Evolutionary conservation across 2,888 invertebrate species (phyloP).

Genomic region (Falcaria lacertinaria): DNA sequence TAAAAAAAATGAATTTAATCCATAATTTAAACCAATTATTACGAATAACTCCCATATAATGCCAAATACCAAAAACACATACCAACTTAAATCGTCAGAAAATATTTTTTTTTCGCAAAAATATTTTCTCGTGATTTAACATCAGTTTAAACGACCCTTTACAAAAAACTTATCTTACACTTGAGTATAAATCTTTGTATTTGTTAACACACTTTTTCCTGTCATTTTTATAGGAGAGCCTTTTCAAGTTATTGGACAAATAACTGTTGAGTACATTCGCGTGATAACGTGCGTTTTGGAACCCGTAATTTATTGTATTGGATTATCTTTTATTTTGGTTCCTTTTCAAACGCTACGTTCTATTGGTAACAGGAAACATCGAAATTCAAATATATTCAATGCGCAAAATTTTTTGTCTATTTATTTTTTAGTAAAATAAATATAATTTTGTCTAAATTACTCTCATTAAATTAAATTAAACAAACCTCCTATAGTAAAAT

Average conservation of each 20-base stretch:
- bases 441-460: too few relatives aligned
- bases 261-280: conserved; percentile 40
- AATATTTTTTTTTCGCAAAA: too few relatives aligned
- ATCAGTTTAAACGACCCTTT: not conserved
- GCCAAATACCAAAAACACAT: too few relatives aligned
- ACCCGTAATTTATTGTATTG: conserved; percentile 52
- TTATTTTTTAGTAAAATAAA: too few relatives aligned
- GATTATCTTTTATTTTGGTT: conserved; percentile 34
- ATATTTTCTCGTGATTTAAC: too few relatives aligned
- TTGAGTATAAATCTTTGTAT: conserved; percentile 71
- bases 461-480: too few relatives aligned
- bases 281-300: conserved; percentile 46
- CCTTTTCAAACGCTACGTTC: conserved; percentile 14
- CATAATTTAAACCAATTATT: too few relatives aligned
- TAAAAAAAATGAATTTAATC: too few relatives aligned
- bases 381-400: not conserved
- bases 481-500: too few relatives aligned
- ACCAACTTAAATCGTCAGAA: too few relatives aligned
- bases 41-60: too few relatives aligned
- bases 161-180: conserved; percentile 58
- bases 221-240: conserved; percentile 27
- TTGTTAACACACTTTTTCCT: conserved; percentile 72
- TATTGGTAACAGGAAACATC: not conserved
- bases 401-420: too few relatives aligned
- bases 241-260: conserved; percentile 45